Evolutionary conservation across 2,888 invertebrate genomes (phyloP).

Genomic region (Amiota minor): DNA sequence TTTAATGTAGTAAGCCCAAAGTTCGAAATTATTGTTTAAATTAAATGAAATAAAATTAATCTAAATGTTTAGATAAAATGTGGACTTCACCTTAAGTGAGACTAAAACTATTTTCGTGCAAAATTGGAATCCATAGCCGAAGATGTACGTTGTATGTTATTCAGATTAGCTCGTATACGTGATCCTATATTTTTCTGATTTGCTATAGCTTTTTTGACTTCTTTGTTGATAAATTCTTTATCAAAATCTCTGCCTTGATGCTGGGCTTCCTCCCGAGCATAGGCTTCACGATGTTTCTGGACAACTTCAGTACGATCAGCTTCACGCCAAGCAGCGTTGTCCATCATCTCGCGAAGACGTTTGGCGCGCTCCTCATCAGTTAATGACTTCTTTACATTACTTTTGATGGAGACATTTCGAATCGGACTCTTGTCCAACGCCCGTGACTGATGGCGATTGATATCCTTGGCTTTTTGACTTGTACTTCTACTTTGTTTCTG

Average conservation of each 20-base stretch:
- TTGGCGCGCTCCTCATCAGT: constrained; percentile 81
- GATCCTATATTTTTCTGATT: constrained; percentile 85
- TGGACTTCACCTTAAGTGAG: neutral
- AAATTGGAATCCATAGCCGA: constrained; percentile 89
- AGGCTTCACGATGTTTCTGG: constrained; percentile 78
- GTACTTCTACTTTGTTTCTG: constrained; percentile 24
- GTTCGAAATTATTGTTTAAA: constrained; percentile 47
- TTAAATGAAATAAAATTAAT: constrained; percentile 29
- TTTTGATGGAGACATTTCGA: constrained; percentile 43
- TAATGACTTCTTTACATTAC: constrained; percentile 65
- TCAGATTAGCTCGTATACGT: constrained; percentile 89
- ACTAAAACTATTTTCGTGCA: constrained; percentile 76
- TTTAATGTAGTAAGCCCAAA: constrained; percentile 49
- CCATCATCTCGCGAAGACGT: constrained; percentile 85
- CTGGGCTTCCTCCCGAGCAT: constrained; percentile 74
- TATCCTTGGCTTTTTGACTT: neutral
- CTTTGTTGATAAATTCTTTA: constrained; percentile 74
- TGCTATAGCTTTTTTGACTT: constrained; percentile 73
- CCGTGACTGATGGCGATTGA: neutral
- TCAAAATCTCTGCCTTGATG: constrained; percentile 74
- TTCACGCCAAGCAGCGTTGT: constrained; percentile 83
- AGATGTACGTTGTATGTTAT: constrained; percentile 89
- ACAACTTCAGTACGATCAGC: constrained; percentile 79
- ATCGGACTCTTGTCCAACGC: neutral
- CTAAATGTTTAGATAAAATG: constrained; percentile 21